Percentiles rank a stretch among this genome's conserved stretches.
Evolutionary conservation across 2,797 vertebrate genomes (phyloP).

Genomic region (Chrysocyon brachyurus): DNA sequence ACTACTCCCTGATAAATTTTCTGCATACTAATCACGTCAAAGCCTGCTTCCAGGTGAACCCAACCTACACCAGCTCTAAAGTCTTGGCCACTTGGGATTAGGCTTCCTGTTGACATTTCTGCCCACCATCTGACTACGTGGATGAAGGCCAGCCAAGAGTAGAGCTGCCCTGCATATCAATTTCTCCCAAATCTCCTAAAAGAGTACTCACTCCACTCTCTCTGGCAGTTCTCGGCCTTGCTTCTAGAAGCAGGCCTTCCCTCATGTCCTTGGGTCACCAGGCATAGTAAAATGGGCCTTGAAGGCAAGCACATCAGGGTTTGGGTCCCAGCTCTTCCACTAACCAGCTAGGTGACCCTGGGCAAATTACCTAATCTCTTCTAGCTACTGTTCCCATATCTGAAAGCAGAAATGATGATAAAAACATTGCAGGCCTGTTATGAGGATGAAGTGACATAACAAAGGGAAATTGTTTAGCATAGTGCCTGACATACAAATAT

Average conservation of each 20-base stretch:
- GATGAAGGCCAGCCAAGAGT: not conserved
- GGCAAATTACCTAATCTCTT: not conserved
- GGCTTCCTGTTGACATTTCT: not conserved
- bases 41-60: not conserved
- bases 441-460: not conserved
- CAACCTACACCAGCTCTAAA: not conserved
- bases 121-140: not conserved
- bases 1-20: not conserved
- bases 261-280: not conserved
- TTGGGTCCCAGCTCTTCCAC: not conserved
- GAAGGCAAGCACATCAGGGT: not conserved
- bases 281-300: not conserved
- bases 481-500: not conserved
- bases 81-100: not conserved
- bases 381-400: not conserved
- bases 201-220: not conserved
- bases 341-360: not conserved
- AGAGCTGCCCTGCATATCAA: not conserved
- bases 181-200: not conserved
- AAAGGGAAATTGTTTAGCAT: not conserved
- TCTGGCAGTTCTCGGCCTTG: not conserved
- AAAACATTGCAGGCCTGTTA: not conserved
- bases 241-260: not conserved
- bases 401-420: not conserved
- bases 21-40: not conserved